Evolutionary conservation across 2,888 invertebrate genomes (phyloP).

Genomic region (Tiliacea citrago): DNA sequence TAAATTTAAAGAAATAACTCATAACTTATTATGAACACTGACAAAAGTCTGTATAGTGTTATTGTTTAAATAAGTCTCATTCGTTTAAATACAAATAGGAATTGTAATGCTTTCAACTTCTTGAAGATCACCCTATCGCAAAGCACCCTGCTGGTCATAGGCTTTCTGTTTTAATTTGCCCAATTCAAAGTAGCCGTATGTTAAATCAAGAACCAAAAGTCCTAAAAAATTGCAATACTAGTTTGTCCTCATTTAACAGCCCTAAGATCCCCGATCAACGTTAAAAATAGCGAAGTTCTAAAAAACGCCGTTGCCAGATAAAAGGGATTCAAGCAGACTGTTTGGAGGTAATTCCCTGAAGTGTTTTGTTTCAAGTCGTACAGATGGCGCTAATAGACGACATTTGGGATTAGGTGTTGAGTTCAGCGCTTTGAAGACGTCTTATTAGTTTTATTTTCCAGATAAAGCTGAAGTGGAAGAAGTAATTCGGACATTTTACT

Average conservation of each 20-base stretch:
- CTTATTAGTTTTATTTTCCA: conserved; percentile 35
- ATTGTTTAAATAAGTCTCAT: not conserved
- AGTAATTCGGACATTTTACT: conserved; percentile 17
- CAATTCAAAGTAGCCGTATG: not conserved
- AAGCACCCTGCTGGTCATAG: not conserved
- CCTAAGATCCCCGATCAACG: conserved; percentile 16
- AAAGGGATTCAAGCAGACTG: conserved; percentile 27
- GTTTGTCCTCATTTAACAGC: not conserved
- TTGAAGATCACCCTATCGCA: not conserved
- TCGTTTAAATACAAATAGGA: not conserved
- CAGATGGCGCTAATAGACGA: conserved; percentile 48
- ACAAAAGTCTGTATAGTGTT: not conserved
- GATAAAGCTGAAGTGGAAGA: conserved; percentile 19
- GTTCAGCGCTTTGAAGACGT: conserved; percentile 9
- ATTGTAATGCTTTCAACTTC: not conserved
- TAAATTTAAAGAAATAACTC: not conserved
- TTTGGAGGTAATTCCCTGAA: conserved; percentile 53
- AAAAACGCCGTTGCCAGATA: conserved; percentile 38
- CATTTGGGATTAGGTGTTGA: conserved; percentile 31
- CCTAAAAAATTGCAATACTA: not conserved
- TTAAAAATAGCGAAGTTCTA: conserved; percentile 48
- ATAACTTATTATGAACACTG: too few relatives aligned
- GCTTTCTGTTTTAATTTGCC: not conserved
- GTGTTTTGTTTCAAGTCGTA: conserved; percentile 52
- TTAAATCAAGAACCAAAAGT: not conserved